Evolutionary conservation across 92 coral and sea anemone species (phyloP).

Genomic region (Epizoanthus scotinus): DNA sequence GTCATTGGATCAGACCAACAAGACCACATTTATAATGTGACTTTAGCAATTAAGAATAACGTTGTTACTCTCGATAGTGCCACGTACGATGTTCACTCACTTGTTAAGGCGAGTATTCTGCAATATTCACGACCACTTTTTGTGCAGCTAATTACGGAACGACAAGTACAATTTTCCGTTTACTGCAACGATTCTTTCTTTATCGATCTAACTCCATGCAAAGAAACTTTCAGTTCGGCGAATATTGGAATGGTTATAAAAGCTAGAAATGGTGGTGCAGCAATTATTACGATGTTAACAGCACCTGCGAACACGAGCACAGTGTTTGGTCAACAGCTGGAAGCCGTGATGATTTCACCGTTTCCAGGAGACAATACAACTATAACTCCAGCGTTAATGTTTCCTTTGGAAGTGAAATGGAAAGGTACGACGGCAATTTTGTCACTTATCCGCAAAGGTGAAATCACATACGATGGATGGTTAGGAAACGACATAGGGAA

Average conservation of each 20-base stretch:
- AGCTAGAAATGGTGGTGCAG: slow-evolving; percentile 82
- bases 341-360: slow-evolving; percentile 55
- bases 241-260: slow-evolving; percentile 70
- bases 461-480: slow-evolving; percentile 53
- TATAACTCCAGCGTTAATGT: slow-evolving; percentile 51
- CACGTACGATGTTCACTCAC: background rate
- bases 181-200: slow-evolving; percentile 58
- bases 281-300: slow-evolving; percentile 58
- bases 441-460: slow-evolving; percentile 15
- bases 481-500: slow-evolving; percentile 75
- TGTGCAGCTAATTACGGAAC: slow-evolving; percentile 54
- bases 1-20: slow-evolving; percentile 50
- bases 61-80: slow-evolving; percentile 36
- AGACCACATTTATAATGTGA: slow-evolving; percentile 39
- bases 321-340: slow-evolving; percentile 56
- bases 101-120: slow-evolving; percentile 11
- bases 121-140: slow-evolving; percentile 57
- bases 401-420: slow-evolving; percentile 47
- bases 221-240: slow-evolving; percentile 58
- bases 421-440: slow-evolving; percentile 48
- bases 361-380: slow-evolving; percentile 43
- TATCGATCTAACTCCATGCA: slow-evolving; percentile 43
- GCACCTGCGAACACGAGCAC: slow-evolving; percentile 14
- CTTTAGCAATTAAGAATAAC: slow-evolving; percentile 35
- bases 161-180: slow-evolving; percentile 54